A percentile compares a stretch with the other conserved stretches of the same genome.
Evolutionary conservation across 2,888 invertebrate genomes (phyloP).

Genomic region (Helicoverpa assulta): DNA sequence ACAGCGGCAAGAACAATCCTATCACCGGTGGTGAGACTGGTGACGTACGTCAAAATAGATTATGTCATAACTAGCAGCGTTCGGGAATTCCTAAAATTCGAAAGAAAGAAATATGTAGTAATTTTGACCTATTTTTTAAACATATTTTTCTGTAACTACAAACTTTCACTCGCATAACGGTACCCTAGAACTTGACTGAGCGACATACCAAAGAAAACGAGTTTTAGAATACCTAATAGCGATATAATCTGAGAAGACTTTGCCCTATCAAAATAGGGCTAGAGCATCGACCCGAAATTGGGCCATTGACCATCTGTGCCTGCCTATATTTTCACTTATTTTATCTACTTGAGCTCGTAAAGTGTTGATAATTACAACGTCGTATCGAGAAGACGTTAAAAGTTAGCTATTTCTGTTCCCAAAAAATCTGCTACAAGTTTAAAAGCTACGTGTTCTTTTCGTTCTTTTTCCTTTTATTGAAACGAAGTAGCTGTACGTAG

Average conservation of each 20-base stretch:
- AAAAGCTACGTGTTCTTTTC: too few species aligned
- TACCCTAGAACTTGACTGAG: slow-evolving; percentile 28
- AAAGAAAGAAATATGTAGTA: too few species aligned
- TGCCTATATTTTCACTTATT: neutral
- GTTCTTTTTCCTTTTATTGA: too few species aligned
- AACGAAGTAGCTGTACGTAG: too few species aligned
- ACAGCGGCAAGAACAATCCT: neutral
- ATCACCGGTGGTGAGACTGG: slow-evolving; percentile 36
- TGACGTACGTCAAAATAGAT: slow-evolving; percentile 42
- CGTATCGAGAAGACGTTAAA: neutral
- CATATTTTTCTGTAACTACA: neutral
- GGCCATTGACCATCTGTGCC: neutral
- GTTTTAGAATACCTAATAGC: slow-evolving; percentile 16
- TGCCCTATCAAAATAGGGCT: slow-evolving; percentile 29
- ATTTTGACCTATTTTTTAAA: neutral
- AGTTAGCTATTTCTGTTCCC: too few species aligned
- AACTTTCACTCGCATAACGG: slow-evolving; percentile 60
- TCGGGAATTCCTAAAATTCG: slow-evolving; percentile 20
- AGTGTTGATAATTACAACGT: neutral
- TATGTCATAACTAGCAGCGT: slow-evolving; percentile 28
- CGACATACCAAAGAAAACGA: slow-evolving; percentile 43
- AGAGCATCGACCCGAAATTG: slow-evolving; percentile 26
- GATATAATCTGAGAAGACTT: neutral
- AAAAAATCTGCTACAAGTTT: too few species aligned
- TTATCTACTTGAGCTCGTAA: slow-evolving; percentile 5